Evolutionary conservation across 2,888 invertebrate genomes (phyloP), one percentile per base, ranked within the genome.

Genomic region (Cremastobaeus sp.): DNA sequence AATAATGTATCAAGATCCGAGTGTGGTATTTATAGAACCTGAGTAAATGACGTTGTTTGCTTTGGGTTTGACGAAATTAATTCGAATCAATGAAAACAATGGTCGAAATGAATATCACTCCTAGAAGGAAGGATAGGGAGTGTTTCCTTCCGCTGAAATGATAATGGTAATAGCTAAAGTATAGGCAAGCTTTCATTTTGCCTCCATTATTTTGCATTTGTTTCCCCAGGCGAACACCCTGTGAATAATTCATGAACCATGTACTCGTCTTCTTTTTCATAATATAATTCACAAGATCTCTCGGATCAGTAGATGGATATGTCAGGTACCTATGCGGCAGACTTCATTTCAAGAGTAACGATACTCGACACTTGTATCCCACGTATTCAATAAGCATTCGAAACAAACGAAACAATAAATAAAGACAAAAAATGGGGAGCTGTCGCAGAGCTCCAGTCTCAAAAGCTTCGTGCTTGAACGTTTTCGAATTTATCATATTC

Each of bases 161-260:
- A 69, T 70, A 77, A 73, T 76, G 77, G 77, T 80, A 81, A 81
- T 81, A 79, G 78, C 74, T 65, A 82, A 80, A 78, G 80, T 82
- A 82, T 82, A 79, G 78, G 64, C 66, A 71, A 75, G 77, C 76
- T 81, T 82, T 74, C 78, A 69, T 78, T 80, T 76, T 79, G 79
- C 76, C 80, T 83, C 82, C 79, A 83, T 83, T 83, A 83, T 81
- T 83, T 84, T 83, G 82, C 83, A 82, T 83, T 83, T 81, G 81
- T 80, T 82, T 81, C 79, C 60, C 71, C 55, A 70, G 68, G 72
- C 74, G 47, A 62, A 59, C 52, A 47, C 57, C 59, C 45, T 14
- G 59, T 76, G 78, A 66, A 76, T 59, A 50, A 76, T 76, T 76
- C 72, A 76, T 65, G 65, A 65, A 60, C 47, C 60, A 47, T 43